Base-by-base conservation (phyloP, 1,140 invertebrate species). In the Pseudomyrmex sp. region DNA sequence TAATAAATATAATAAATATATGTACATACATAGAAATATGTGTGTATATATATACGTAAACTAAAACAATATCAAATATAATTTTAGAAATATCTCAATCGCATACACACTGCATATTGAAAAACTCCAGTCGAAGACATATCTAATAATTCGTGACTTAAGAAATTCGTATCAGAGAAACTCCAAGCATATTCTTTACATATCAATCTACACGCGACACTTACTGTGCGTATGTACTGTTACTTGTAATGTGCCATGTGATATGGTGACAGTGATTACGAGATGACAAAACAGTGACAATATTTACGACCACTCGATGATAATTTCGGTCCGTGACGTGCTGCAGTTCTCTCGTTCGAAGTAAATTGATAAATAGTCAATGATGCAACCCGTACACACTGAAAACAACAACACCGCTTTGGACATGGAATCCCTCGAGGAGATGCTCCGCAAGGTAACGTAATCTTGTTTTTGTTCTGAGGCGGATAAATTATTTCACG, bases 341-440 rank as follows among this genome's bases (percentile, higher is more conserved):
- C 35, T 35, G 35, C 35, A 35, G 35, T 7, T 35, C 35, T 35
- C 23, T 83, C 54, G 15, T 70, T 18, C 35, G 52, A 73, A 73
- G 56, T 70, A 35, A 12, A 66, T 26, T 48, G 44, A 15, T 58
- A 70, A 70, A 65, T 82, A 83, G 90, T 89, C 90, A 93, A 94
- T 93, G 92, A 93, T 94, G 84, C 93, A 94, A 85, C 93, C 93
- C 80, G 93, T 92, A 93, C 94, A 94, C 82, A 95, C 94, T 73
- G 96, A 96, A 86, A 96, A 95, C 93, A 96, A 96, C 94, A 96
- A 96, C 94, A 95, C 96, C 92, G 95, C 96, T 93, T 95, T 96
- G 94, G 96, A 97, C 94, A 97, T 97, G 95, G 96, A 97, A 91
- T 97, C 97, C 86, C 95, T 97, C 87, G 96, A 97, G 93, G 97